Percentiles rank a stretch among this genome's conserved stretches.
Evolutionary conservation across 2,888 invertebrate genomes (phyloP).

Genomic region (Digitonthophagus gazella): DNA sequence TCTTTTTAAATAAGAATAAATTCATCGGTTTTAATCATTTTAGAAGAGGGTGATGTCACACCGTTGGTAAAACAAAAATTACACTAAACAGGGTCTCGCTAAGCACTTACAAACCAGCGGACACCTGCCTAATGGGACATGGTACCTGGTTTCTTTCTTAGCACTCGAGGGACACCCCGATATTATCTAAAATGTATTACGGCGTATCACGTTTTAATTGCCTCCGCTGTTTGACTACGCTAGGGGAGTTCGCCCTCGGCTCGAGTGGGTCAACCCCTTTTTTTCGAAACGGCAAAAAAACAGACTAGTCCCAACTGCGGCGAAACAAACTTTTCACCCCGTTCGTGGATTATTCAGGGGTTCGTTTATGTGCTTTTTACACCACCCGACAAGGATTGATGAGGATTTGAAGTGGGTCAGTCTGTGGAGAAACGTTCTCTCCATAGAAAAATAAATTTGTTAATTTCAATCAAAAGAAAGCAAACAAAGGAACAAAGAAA

Average conservation of each 20-base stretch:
- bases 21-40: neutral
- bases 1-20: too few relatives aligned
- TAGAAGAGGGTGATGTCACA: neutral
- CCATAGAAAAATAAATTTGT: neutral
- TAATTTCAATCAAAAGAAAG: neutral
- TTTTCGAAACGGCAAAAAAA: slow-evolving; percentile 5
- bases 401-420: neutral
- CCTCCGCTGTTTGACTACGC: slow-evolving; percentile 16
- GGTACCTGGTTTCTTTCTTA: neutral
- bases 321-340: slow-evolving; percentile 9
- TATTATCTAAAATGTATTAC: slow-evolving; percentile 17
- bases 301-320: neutral
- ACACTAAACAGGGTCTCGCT: neutral
- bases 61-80: neutral
- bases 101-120: neutral
- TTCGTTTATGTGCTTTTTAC: slow-evolving; percentile 2
- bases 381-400: neutral
- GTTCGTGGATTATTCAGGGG: neutral
- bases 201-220: slow-evolving; percentile 12
- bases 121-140: slow-evolving; percentile 13
- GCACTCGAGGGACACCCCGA: neutral
- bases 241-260: slow-evolving; percentile 5
- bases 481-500: neutral
- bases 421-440: neutral
- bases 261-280: slow-evolving; percentile 7